A percentile compares a stretch with the other conserved stretches of the same genome.
Conservation (phyloP, 2,888 invertebrate genomes). For the Rhagonycha fulva region DNA sequence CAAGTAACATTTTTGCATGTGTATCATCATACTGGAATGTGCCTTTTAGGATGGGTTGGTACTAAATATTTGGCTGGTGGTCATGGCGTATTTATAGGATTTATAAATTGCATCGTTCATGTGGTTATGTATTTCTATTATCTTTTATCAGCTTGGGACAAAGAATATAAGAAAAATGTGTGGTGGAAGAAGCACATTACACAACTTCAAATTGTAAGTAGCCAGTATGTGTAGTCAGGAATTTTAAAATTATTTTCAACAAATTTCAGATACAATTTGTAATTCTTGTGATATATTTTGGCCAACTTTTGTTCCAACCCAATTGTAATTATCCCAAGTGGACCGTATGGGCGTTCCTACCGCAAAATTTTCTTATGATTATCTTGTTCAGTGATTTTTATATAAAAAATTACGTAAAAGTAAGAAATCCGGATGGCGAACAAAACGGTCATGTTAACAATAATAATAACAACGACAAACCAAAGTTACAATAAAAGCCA, state of each 20-base stretch:
- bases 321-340: conserved; percentile 66
- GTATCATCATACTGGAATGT: conserved; percentile 86
- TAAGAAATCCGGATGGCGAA: background rate
- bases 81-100: conserved; percentile 66
- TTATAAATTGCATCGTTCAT: conserved; percentile 77
- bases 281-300: conserved; percentile 61
- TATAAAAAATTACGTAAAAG: conserved; percentile 59
- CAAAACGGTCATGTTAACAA: background rate
- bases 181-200: conserved; percentile 90
- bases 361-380: conserved; percentile 70
- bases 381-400: conserved; percentile 71
- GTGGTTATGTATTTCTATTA: conserved; percentile 84
- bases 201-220: conserved; percentile 75
- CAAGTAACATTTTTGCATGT: conserved; percentile 85
- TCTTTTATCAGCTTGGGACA: conserved; percentile 72
- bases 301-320: conserved; percentile 54
- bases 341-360: conserved; percentile 60
- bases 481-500: background rate
- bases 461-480: background rate
- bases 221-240: background rate
- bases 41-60: conserved; percentile 65
- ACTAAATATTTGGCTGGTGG: conserved; percentile 70
- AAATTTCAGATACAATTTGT: conserved; percentile 66
- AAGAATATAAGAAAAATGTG: conserved; percentile 68
- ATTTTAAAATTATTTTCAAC: background rate